Conservation (phyloP, 2,113 vertebrate genomes). For the Amphiprion ocellaris region DNA sequence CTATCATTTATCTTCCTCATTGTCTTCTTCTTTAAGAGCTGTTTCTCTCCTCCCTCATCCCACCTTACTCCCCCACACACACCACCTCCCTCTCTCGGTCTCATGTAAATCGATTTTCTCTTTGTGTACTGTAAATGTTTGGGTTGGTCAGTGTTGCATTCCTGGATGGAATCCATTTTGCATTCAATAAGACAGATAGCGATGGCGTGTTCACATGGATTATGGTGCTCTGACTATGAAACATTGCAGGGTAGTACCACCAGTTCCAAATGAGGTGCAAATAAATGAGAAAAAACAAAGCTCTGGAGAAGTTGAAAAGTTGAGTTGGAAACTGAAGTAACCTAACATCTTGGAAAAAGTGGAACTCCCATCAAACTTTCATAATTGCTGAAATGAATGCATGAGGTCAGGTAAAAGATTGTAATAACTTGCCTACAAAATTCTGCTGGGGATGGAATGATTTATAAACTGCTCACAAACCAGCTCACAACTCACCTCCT, state of each 20-base stretch:
- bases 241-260: slow-evolving; percentile 19
- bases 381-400: slow-evolving; percentile 20
- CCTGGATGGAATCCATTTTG: slow-evolving; percentile 61
- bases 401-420: not conserved
- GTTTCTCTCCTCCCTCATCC: slow-evolving; percentile 31
- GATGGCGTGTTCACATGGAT: slow-evolving; percentile 67
- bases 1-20: slow-evolving; percentile 71
- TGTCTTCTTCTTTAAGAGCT: slow-evolving; percentile 60
- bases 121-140: slow-evolving; percentile 66
- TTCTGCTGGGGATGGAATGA: slow-evolving; percentile 22
- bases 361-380: not conserved
- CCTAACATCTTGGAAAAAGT: not conserved
- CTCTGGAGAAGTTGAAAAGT: slow-evolving; percentile 21
- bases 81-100: slow-evolving; percentile 6
- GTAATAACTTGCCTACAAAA: slow-evolving; percentile 17
- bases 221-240: slow-evolving; percentile 63
- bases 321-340: slow-evolving; percentile 15
- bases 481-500: slow-evolving; percentile 15
- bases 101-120: slow-evolving; percentile 74
- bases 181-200: slow-evolving; percentile 61
- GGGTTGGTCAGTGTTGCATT: slow-evolving; percentile 71
- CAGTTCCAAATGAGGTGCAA: slow-evolving; percentile 30
- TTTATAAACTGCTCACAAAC: slow-evolving; percentile 60
- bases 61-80: not conserved
- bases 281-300: slow-evolving; percentile 24